Percentiles rank a stretch among this genome's conserved stretches.
These are phyloP conservation scores for Caenorhabditis remanei DNA, from an alignment of 1,140 invertebrate species.

Conservation along the genomic window DNA sequence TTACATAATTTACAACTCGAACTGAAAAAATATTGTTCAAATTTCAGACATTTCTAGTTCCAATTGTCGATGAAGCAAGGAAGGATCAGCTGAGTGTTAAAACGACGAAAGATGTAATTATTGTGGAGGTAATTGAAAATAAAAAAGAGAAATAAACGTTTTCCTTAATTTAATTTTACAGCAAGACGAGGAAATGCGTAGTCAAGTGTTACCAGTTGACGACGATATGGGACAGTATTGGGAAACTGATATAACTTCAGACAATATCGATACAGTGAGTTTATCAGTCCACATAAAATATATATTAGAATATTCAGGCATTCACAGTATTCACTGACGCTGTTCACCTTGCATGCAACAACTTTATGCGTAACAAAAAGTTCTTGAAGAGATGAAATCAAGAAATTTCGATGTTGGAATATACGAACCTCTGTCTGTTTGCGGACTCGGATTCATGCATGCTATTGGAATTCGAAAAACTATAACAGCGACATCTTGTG, in stretches of 20 bases:
- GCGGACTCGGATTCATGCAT: slow-evolving; percentile 50
- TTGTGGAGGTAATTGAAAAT: background rate
- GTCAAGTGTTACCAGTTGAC: background rate
- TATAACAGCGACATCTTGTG: slow-evolving; percentile 2
- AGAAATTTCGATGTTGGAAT: slow-evolving; percentile 58
- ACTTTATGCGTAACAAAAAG: background rate
- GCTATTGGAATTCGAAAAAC: slow-evolving; percentile 8
- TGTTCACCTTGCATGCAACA: background rate
- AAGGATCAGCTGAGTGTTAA: background rate
- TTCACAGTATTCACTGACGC: background rate
- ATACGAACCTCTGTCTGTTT: slow-evolving; percentile 20
- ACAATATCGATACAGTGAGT: background rate
- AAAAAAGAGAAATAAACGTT: background rate
- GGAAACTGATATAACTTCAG: background rate
- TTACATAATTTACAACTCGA: background rate
- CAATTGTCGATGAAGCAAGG: background rate
- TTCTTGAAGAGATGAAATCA: background rate
- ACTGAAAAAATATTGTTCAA: no score
- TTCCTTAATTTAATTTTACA: background rate
- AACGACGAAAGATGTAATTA: background rate
- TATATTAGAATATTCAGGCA: background rate
- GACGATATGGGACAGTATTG: slow-evolving; percentile 4
- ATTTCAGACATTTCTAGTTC: slow-evolving; percentile 17
- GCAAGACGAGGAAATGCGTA: slow-evolving; percentile 5
- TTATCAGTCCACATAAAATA: background rate